Percentiles rank a stretch among this genome's conserved stretches.
phyloP scores from a whole-genome alignment of 1,140 invertebrate genomes.

The Trypoxylus dichotomus region DNA sequence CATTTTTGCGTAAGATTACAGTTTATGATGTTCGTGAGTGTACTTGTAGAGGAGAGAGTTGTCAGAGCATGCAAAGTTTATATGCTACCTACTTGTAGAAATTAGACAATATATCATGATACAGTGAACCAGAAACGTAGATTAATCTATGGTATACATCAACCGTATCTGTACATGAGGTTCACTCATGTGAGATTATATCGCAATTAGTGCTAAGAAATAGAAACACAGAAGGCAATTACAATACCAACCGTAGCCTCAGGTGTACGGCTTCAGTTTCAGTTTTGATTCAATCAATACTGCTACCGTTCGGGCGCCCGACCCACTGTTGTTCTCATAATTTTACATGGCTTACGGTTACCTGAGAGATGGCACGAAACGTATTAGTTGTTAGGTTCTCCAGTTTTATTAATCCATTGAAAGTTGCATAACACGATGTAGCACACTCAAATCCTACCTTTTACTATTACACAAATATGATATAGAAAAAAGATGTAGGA shows the following conservation, averaged over 20 bases:
- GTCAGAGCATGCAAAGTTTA: not conserved
- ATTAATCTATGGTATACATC: constrained; percentile 28
- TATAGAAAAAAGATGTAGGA: too few relatives aligned
- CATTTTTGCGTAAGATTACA: not conserved
- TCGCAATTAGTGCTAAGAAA: constrained; percentile 29
- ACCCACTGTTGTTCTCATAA: constrained; percentile 7
- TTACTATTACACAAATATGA: not conserved
- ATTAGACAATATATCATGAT: constrained; percentile 26
- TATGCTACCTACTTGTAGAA: not conserved
- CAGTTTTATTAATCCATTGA: not conserved
- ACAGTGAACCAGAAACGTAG: constrained; percentile 26
- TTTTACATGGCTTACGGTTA: constrained; percentile 28
- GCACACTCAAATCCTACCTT: not conserved
- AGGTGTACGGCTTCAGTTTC: constrained; percentile 26
- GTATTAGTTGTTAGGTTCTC: not conserved
- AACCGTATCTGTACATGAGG: constrained; percentile 19
- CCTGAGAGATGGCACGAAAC: constrained; percentile 29
- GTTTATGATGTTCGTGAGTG: constrained; percentile 1
- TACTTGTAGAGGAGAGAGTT: not conserved
- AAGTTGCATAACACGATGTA: not conserved
- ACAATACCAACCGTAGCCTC: constrained; percentile 28
- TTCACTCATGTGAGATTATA: constrained; percentile 27
- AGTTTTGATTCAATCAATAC: constrained; percentile 30
- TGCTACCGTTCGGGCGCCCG: constrained; percentile 22
- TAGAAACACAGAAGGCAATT: constrained; percentile 30